Base-by-base conservation (phyloP, 2,113 vertebrate genomes). In the Chunga burmeisteri region DNA sequence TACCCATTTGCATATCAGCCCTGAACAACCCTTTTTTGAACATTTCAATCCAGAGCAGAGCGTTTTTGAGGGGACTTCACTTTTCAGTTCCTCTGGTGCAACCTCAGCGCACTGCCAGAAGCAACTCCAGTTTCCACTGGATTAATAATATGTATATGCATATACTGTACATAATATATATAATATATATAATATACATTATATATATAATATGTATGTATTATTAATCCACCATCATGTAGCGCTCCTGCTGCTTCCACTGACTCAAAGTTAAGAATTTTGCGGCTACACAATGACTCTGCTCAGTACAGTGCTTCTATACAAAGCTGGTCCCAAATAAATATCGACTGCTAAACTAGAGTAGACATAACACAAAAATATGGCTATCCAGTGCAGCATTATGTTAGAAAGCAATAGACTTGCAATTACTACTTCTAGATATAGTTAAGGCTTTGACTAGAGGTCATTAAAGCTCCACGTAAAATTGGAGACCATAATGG, bases 231-330 rank as follows among this genome's bases (percentile, higher is more conserved):
- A 1, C 50, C 6, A 1, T 27, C 56, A 47, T 0, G 2, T 34
- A 3, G 44, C 36, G 55, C 34, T 71, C 46, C 19, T 22, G 12
- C 3, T 8, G 2, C 0, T 19, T 7, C 58, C 67, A 42, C 12
- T 1, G 40, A 52, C 62, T 44, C 63, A 10, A 47, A 55, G 7
- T 13, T 0, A 46, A 52, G 21, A 61, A 78, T 34, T 73, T 2
- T 2, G 50, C 29, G 46, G 16, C 38, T 49, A 8, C 25, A 11
- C 2, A 0, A 6, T 3, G 2, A 19, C 20, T 30, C 12, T 7
- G n/a, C 40, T 73, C 62, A 59, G 4, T 5, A 8, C 0, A 30
- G 30, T 4, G 11, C 26, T 44, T 42, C 66, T 15, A 7, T 55
- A 38, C 38, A 42, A 58, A 66, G 55, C 6, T 16, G 40, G 23